A percentile compares a stretch with the other conserved stretches of the same genome.
Conservation (phyloP, 2,797 vertebrate species). For the Muscicapa striata region DNA sequence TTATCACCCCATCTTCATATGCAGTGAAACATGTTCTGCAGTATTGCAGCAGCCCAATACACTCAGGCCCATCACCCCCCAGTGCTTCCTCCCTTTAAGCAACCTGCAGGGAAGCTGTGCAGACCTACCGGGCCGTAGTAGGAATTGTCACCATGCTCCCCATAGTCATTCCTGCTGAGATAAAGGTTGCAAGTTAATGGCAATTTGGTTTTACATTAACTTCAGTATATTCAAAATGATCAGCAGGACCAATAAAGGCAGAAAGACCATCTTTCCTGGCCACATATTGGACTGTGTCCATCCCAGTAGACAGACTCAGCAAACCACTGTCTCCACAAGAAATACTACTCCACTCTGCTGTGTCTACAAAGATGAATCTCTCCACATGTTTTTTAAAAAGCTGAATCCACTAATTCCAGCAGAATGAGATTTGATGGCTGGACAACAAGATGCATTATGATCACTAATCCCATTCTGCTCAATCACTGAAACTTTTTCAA, state of each 20-base stretch:
- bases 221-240: not conserved
- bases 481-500: not conserved
- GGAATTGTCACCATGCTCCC: slow-evolving; percentile 75
- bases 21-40: not conserved
- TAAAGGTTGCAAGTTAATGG: not conserved
- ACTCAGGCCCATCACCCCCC: not conserved
- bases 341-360: not conserved
- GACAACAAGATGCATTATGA: not conserved
- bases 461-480: not conserved
- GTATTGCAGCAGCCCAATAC: not conserved
- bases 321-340: not conserved
- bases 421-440: not conserved
- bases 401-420: not conserved
- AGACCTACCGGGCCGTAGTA: slow-evolving; percentile 77
- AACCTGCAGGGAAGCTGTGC: not conserved
- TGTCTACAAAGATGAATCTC: not conserved
- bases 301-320: not conserved
- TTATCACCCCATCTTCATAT: not conserved
- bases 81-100: not conserved
- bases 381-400: not conserved
- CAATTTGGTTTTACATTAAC: not conserved
- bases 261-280: not conserved
- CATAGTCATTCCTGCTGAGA: slow-evolving; percentile 77
- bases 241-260: not conserved
- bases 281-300: not conserved